phyloP scores from a whole-genome alignment of 2,113 vertebrate species.

The Pholis gunnellus region DNA sequence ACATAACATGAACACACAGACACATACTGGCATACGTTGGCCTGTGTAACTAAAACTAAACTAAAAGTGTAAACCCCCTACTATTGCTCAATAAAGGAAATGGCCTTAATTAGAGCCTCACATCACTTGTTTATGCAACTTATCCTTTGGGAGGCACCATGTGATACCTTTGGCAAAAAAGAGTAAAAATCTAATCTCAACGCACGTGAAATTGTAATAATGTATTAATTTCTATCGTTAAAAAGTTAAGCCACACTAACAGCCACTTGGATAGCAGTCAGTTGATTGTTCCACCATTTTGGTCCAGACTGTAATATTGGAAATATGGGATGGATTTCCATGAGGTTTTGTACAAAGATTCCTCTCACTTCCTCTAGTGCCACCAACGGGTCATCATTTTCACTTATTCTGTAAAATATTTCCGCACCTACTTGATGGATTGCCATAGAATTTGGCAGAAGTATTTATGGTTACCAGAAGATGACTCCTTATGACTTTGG shows the following conservation, averaged over 20 bases:
- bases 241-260: too few species aligned
- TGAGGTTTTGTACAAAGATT: too few species aligned
- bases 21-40: slow-evolving; percentile 38
- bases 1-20: slow-evolving; percentile 24
- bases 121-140: neutral
- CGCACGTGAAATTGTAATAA: neutral
- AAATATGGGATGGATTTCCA: neutral
- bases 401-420: neutral
- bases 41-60: too few species aligned
- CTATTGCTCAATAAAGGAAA: neutral
- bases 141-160: neutral
- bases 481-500: too few species aligned
- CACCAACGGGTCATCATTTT: too few species aligned
- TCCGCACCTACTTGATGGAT: neutral
- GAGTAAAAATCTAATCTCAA: neutral
- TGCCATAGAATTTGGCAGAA: too few species aligned
- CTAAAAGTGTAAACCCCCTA: slow-evolving; percentile 16
- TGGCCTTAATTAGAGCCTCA: neutral
- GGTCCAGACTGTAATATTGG: neutral
- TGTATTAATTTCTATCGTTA: neutral
- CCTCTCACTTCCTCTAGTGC: too few species aligned
- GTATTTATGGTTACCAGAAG: too few species aligned
- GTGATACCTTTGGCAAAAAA: neutral
- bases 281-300: neutral
- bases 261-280: neutral